These are phyloP conservation scores for Drosophila parvula DNA, from an alignment of 1,140 invertebrate genomes.

Conservation along the genomic window DNA sequence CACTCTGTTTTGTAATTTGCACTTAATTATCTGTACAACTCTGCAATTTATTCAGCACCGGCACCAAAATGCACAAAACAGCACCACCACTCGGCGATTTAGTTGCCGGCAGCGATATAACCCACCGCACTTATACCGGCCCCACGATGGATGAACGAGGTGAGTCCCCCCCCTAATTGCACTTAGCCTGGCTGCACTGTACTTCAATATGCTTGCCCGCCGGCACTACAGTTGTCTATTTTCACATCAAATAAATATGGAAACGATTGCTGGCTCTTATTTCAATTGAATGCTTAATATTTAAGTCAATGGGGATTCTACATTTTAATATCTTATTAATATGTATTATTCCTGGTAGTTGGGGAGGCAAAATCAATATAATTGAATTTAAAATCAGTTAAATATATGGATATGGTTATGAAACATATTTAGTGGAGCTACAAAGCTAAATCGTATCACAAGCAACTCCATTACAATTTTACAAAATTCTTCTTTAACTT, in stretches of 20 bases:
- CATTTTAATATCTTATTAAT: not conserved
- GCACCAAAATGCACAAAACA: conserved; percentile 79
- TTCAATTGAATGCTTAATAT: not conserved
- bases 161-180: conserved; percentile 57
- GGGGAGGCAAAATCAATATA: no score
- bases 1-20: conserved; percentile 44
- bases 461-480: not conserved
- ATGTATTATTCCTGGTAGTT: not conserved
- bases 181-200: conserved; percentile 32
- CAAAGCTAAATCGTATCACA: no score
- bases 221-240: conserved; percentile 5
- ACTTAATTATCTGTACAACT: conserved; percentile 57
- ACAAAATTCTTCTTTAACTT: not conserved
- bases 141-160: conserved; percentile 76
- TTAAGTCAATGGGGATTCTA: not conserved
- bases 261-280: conserved; percentile 1
- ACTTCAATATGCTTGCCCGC: conserved; percentile 4
- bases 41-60: conserved; percentile 68
- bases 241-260: conserved; percentile 23
- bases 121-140: conserved; percentile 79
- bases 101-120: conserved; percentile 78
- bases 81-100: conserved; percentile 73
- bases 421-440: no score
- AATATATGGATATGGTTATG: no score
- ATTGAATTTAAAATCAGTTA: no score